Conservation (phyloP, 2,113 vertebrate species). For the Mohoua ochrocephala region DNA sequence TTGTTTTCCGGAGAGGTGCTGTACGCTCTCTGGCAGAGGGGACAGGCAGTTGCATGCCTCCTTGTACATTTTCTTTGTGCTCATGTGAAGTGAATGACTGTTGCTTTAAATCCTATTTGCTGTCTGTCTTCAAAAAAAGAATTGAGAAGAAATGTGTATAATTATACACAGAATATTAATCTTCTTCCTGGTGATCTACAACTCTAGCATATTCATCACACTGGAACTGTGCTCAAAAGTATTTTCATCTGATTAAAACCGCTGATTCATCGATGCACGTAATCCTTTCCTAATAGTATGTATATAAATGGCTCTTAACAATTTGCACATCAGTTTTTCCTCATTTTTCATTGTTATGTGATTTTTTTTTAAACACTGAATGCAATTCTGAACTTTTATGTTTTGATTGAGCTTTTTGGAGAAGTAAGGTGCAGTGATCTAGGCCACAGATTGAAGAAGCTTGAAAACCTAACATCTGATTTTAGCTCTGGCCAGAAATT, state of each 20-base stretch:
- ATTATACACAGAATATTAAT: constrained; percentile 60
- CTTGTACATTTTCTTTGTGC: neutral
- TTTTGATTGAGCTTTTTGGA: neutral
- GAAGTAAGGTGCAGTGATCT: neutral
- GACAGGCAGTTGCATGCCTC: neutral
- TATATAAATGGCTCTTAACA: constrained; percentile 45
- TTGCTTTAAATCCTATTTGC: constrained; percentile 55
- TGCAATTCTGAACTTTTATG: neutral
- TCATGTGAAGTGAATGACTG: constrained; percentile 8
- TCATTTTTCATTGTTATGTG: constrained; percentile 34
- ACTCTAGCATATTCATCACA: constrained; percentile 57
- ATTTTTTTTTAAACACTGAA: neutral
- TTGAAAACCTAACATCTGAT: neutral
- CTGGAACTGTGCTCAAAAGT: constrained; percentile 53
- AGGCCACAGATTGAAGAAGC: neutral
- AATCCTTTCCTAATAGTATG: constrained; percentile 39
- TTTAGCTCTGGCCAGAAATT: neutral
- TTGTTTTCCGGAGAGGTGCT: neutral
- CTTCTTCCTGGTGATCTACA: constrained; percentile 62
- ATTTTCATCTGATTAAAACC: constrained; percentile 57
- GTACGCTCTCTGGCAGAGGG: neutral
- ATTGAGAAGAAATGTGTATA: constrained; percentile 50
- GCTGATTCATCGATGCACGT: constrained; percentile 52
- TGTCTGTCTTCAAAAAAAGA: constrained; percentile 38
- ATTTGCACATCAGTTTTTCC: constrained; percentile 6